Evolutionary conservation across 2,888 invertebrate species (phyloP).

Genomic region (Allacma fusca): DNA sequence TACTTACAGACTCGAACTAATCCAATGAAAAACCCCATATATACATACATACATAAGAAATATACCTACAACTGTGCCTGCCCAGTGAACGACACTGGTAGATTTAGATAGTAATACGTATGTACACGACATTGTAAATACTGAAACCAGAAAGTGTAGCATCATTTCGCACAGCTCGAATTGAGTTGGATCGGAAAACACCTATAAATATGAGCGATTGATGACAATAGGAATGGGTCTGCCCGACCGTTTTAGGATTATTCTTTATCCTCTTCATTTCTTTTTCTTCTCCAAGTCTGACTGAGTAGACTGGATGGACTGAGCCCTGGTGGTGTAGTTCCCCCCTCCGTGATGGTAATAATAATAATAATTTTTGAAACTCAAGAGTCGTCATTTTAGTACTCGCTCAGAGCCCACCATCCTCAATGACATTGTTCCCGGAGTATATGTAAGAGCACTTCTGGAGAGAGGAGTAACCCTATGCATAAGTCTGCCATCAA

Average conservation of each 20-base stretch:
- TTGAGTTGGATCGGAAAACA: slow-evolving; percentile 10
- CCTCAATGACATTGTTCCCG: not conserved
- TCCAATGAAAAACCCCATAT: too few relatives aligned
- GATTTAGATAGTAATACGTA: too few relatives aligned
- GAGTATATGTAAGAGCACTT: not conserved
- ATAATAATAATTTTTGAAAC: slow-evolving; percentile 45
- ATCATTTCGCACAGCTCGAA: slow-evolving; percentile 6
- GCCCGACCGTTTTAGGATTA: slow-evolving; percentile 48
- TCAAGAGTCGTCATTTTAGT: slow-evolving; percentile 40
- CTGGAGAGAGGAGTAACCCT: not conserved
- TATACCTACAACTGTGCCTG: too few relatives aligned
- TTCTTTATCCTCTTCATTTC: slow-evolving; percentile 46
- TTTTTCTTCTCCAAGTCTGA: slow-evolving; percentile 27
- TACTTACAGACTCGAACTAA: too few relatives aligned
- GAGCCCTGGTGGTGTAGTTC: slow-evolving; percentile 18
- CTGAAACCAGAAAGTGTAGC: not conserved
- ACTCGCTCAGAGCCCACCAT: slow-evolving; percentile 29
- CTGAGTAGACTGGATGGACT: not conserved
- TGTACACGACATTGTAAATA: not conserved
- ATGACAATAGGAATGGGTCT: slow-evolving; percentile 45
- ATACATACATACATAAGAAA: too few relatives aligned
- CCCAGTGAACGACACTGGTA: too few relatives aligned
- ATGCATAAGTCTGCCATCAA: not conserved
- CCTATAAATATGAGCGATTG: slow-evolving; percentile 28
- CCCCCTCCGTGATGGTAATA: slow-evolving; percentile 42